These are phyloP conservation scores for Hydrophis major DNA, from an alignment of 2,797 vertebrate species.

Conservation along the genomic window DNA sequence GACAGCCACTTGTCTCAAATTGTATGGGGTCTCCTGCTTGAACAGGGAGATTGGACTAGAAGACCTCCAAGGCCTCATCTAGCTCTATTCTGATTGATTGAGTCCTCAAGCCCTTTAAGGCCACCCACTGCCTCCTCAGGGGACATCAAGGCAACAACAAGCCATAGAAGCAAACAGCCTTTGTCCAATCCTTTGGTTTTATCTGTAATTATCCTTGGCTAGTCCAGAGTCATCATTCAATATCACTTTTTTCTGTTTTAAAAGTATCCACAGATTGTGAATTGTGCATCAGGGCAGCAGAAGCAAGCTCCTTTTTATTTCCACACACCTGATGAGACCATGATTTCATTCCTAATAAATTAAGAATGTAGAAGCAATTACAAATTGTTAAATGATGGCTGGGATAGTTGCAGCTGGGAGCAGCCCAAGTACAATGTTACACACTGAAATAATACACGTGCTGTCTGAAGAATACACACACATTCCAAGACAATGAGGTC, in stretches of 20 bases:
- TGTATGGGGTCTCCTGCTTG: not conserved
- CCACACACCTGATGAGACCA: not conserved
- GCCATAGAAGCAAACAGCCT: not conserved
- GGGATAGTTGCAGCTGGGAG: not conserved
- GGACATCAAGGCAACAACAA: not conserved
- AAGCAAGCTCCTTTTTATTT: not conserved
- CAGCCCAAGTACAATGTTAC: not conserved
- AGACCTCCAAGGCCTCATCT: not conserved
- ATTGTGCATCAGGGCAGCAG: not conserved
- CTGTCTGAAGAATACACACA: not conserved
- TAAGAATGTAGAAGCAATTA: not conserved
- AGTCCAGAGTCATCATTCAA: not conserved
- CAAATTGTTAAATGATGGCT: not conserved
- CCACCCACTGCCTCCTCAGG: not conserved
- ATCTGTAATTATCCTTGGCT: not conserved
- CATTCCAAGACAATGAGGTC: not conserved
- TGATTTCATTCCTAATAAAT: not conserved
- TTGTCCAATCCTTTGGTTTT: not conserved
- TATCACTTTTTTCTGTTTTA: not conserved
- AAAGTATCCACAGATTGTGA: not conserved
- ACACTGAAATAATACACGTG: not conserved
- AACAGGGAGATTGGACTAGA: not conserved
- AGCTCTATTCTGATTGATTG: not conserved
- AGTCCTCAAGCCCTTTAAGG: not conserved
- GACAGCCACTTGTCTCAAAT: not conserved